These are phyloP conservation scores for Mya arenaria DNA, from an alignment of 1,140 invertebrate genomes.

Conservation along the genomic window DNA sequence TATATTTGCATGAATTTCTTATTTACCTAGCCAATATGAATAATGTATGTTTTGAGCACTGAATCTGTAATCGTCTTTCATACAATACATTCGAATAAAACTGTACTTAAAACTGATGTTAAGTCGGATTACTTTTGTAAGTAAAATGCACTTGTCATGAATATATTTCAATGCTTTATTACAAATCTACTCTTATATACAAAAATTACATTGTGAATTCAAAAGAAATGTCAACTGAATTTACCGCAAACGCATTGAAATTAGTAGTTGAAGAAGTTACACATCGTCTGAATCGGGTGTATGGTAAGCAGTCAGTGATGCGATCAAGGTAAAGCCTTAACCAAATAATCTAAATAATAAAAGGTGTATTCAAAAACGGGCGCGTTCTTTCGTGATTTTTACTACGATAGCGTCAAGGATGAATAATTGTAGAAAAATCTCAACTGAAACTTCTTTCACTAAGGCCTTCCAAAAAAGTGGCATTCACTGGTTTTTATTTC, in stretches of 20 bases:
- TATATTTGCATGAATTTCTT: too few relatives aligned
- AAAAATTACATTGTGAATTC: too few relatives aligned
- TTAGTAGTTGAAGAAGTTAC: neutral
- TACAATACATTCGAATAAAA: too few relatives aligned
- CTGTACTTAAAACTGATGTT: too few relatives aligned
- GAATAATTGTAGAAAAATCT: neutral
- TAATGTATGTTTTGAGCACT: too few relatives aligned
- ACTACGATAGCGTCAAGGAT: neutral
- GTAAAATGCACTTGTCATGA: too few relatives aligned
- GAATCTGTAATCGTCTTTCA: too few relatives aligned
- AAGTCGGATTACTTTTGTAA: too few relatives aligned
- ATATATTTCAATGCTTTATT: too few relatives aligned
- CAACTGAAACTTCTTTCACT: neutral
- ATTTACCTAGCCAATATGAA: too few relatives aligned
- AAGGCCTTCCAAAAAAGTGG: neutral
- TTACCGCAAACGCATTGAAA: neutral
- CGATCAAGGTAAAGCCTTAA: neutral
- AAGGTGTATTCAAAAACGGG: neutral
- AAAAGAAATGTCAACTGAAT: neutral
- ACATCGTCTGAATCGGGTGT: neutral
- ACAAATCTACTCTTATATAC: too few relatives aligned
- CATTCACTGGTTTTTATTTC: neutral
- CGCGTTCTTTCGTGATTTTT: neutral
- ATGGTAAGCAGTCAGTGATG: neutral
- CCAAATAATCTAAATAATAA: neutral